Base-by-base conservation (phyloP, 1,140 invertebrate genomes). In the Listronotus bonariensis region DNA sequence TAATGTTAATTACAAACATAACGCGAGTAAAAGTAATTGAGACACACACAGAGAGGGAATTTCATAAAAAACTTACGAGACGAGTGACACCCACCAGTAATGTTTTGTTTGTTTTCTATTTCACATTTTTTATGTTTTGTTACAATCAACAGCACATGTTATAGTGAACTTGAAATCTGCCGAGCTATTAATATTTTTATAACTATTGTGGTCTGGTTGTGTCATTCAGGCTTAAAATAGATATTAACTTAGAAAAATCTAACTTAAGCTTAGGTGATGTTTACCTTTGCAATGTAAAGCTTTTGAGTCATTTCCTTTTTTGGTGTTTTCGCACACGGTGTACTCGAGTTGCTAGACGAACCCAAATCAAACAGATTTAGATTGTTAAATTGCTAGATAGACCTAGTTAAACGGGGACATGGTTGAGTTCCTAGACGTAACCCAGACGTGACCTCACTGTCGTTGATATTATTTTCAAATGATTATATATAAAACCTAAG, bases 51-150 rank as follows among this genome's bases (percentile, higher is more conserved):
- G 61, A 51, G 61, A 63, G 61, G 46, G 41, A 11, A 55, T 55
- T 63, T 48, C 34, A 63, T 55, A 63, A 63, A 63, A 63, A 63
- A 36, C 31, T 46, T 17, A 48, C 18, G 42, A 63, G 61, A 63
- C 61, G 61, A 63, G 61, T 63, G 61, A 63, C 61, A 55, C 61
- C 61, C 61, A 63, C 61, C 61, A 63, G 61, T 63, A 63, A 63
- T 63, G 61, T 63, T 63, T 54, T 63, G 61, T 63, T 63, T 63
- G 61, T 63, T 63, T 63, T 63, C 61, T 63, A 55, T 63, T 63
- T 63, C 52, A 49, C 31, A 51, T 63, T 63, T 63, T 56, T 63
- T 63, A 63, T 48, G 61, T 63, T 63, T 53, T 43, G 51, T 55
- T 63, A 63, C 51, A 62, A 60, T 55, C 42, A 40, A 49, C 51